Conservation (phyloP, 1,140 invertebrate genomes). For the Scylla paramamosain region DNA sequence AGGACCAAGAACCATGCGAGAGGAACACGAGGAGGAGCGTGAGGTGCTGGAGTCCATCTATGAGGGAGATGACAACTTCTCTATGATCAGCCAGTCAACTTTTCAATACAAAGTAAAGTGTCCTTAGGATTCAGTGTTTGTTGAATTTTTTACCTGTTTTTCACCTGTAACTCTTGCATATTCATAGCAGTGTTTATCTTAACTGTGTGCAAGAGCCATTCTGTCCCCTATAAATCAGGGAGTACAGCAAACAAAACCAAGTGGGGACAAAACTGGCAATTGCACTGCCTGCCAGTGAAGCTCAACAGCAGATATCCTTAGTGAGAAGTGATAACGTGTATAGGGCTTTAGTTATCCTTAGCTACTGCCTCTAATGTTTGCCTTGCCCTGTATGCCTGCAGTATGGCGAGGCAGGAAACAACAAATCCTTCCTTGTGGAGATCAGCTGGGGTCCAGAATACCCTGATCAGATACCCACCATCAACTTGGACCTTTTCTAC, state of each 20-base stretch:
- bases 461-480: conserved; percentile 88
- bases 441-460: conserved; percentile 92
- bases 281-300: no score
- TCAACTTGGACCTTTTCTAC: conserved; percentile 96
- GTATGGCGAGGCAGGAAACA: conserved; percentile 90
- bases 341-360: no score
- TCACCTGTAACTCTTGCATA: not conserved
- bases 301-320: no score
- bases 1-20: conserved; percentile 45
- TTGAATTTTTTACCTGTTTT: not conserved
- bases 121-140: not conserved
- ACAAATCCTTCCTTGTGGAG: conserved; percentile 92
- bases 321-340: no score
- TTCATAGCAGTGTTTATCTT: not conserved
- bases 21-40: conserved; percentile 89
- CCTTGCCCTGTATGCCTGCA: conserved; percentile 80
- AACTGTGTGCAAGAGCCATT: no score
- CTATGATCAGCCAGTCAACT: conserved; percentile 87
- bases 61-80: conserved; percentile 94
- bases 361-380: no score
- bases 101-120: conserved; percentile 94
- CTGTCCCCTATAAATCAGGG: no score
- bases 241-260: no score
- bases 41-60: conserved; percentile 96
- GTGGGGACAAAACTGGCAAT: no score